A percentile compares a stretch with the other conserved stretches of the same genome.
These are phyloP conservation scores for Schlechtendalia chinensis DNA, from an alignment of 1,140 invertebrate species.

Conservation along the genomic window DNA sequence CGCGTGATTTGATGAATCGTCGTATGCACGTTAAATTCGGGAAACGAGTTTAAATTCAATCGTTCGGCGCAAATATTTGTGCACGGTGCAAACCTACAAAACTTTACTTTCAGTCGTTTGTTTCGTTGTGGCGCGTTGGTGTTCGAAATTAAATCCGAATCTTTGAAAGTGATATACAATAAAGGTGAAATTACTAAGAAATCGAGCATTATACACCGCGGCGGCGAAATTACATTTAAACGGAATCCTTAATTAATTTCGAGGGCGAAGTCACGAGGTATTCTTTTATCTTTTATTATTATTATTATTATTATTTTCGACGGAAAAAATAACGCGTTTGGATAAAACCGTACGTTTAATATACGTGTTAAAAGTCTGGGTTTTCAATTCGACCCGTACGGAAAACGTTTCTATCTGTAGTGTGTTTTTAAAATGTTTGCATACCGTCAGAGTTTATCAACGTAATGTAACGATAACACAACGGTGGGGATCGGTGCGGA, in stretches of 20 bases:
- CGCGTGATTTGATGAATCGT: not conserved
- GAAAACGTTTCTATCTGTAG: no score
- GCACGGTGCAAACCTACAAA: slow-evolving; percentile 15
- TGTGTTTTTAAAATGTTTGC: no score
- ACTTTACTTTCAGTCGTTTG: slow-evolving; percentile 16
- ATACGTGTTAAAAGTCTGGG: no score
- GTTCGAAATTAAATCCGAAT: slow-evolving; percentile 34
- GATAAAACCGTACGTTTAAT: no score
- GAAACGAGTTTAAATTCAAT: slow-evolving; percentile 28
- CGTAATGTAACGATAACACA: no score
- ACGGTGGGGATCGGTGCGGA: no score
- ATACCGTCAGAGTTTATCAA: no score
- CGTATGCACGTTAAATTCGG: not conserved
- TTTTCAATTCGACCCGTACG: no score
- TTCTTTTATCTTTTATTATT: no score
- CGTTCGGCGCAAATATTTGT: slow-evolving; percentile 22
- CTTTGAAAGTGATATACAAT: slow-evolving; percentile 24
- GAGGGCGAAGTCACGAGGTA: not conserved
- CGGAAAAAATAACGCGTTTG: no score
- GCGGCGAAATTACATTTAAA: slow-evolving; percentile 12
- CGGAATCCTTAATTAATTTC: slow-evolving; percentile 17
- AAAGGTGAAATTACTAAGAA: slow-evolving; percentile 24
- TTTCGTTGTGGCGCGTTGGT: slow-evolving; percentile 7
- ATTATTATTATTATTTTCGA: no score
- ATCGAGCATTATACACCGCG: not conserved